phyloP scores from a whole-genome alignment of 2,113 vertebrate species.

The Prietella phreatophila region DNA sequence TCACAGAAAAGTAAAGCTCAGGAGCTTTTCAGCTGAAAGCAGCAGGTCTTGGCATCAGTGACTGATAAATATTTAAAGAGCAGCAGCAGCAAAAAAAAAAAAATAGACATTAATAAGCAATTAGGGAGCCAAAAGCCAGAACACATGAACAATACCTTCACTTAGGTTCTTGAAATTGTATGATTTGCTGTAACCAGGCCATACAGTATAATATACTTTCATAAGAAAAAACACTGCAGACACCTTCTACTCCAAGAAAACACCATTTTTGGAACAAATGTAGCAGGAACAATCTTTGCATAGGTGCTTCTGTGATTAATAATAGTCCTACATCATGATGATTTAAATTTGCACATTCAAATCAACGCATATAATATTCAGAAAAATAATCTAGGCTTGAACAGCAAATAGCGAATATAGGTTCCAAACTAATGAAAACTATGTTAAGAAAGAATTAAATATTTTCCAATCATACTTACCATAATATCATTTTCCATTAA shows the following conservation, averaged over 20 bases:
- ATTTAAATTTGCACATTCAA: not conserved
- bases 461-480: not conserved
- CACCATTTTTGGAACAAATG: not conserved
- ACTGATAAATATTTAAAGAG: constrained; percentile 50
- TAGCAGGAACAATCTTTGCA: not conserved
- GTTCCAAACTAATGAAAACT: not conserved
- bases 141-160: constrained; percentile 11
- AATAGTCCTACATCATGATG: not conserved
- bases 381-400: not conserved
- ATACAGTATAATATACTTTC: not conserved
- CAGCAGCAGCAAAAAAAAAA: constrained; percentile 45
- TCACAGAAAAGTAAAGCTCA: not conserved
- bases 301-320: not conserved
- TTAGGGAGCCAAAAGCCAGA: constrained; percentile 37
- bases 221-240: not conserved
- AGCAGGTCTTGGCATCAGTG: constrained; percentile 14
- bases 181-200: not conserved
- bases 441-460: not conserved
- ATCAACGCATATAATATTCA: not conserved
- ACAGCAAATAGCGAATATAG: not conserved
- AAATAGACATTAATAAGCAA: constrained; percentile 58
- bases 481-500: not conserved
- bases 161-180: not conserved
- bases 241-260: not conserved
- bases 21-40: constrained; percentile 19